These are phyloP conservation scores for Naja naja DNA, from an alignment of 2,113 vertebrate genomes.

Conservation along the genomic window DNA sequence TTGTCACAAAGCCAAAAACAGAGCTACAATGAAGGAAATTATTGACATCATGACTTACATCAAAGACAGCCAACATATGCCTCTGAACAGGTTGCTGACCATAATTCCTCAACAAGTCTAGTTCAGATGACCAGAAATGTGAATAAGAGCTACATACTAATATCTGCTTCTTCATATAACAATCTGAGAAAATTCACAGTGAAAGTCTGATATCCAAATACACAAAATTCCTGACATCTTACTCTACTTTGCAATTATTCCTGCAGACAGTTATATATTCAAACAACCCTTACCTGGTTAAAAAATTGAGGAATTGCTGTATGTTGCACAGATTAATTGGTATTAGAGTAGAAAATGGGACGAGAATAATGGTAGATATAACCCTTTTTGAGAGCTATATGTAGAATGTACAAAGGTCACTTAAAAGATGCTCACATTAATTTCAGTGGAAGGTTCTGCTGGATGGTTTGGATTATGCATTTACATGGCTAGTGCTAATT, in stretches of 20 bases:
- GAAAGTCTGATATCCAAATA: background rate
- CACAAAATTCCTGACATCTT: background rate
- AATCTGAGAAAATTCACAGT: background rate
- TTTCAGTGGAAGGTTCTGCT: background rate
- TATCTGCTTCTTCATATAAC: background rate
- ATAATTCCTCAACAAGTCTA: background rate
- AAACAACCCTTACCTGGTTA: background rate
- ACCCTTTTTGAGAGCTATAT: background rate
- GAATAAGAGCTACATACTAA: background rate
- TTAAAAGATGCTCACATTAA: background rate
- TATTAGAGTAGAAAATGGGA: background rate
- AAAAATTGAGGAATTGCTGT: background rate
- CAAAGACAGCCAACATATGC: background rate
- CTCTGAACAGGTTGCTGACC: background rate
- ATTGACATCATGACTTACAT: background rate
- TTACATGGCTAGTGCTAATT: conserved; percentile 19
- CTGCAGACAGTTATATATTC: background rate
- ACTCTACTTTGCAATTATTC: background rate
- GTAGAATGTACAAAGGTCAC: background rate
- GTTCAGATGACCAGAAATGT: background rate
- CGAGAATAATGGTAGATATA: background rate
- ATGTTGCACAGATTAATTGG: background rate
- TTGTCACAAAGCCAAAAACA: background rate
- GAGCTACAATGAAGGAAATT: background rate
- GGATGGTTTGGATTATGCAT: conserved; percentile 39